Base-by-base conservation (phyloP, 1,140 invertebrate species). In the Leptinotarsa lineolata region DNA sequence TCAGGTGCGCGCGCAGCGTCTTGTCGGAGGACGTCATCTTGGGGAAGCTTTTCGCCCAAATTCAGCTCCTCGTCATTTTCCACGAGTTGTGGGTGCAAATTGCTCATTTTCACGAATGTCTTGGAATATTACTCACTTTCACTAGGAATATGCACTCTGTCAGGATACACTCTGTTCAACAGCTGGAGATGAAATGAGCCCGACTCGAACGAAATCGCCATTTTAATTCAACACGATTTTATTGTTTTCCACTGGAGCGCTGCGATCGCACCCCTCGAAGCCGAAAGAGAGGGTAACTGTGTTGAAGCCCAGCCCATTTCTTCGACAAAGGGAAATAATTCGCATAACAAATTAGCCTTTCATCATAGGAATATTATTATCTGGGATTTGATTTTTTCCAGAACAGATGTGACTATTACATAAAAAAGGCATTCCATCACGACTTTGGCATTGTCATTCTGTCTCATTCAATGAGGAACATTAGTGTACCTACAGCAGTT, bases 191-290 rank as follows among this genome's bases (percentile, higher is more conserved):
- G 72, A 80, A 82, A 75, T 82, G 79, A 59, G 82, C 83, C 76
- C 79, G 76, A 79, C 78, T 74, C 54, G 59, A 78, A 63, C 75
- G 71, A 80, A 76, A 80, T 80, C 81, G 83, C 83, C 83, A 84
- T 84, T 84, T 84, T 39, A 39, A 39, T 11, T 83, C 73, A 39
- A 59, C 46, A 65, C 60, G 39, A 20, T 69, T 70, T 69, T 75
- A 67, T 72, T 75, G 74, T 72, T 72, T 72, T 68, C 64, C 74
- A 30, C 24, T 65, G 74, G 74, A 66, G 72, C 74, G 74, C 71
- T 66, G 48, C 48, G 20, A 59, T 68, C 69, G 73, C 30, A 61
- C 60, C 69, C 69, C 48, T 54, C 48, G n/a, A 54, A 15, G 48
- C n/a, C n/a, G 15, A 18, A 54, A 54, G 48, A 54, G 48, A 18